Conservation (phyloP, 2,113 vertebrate genomes). For the Lepidothrix coronata region DNA sequence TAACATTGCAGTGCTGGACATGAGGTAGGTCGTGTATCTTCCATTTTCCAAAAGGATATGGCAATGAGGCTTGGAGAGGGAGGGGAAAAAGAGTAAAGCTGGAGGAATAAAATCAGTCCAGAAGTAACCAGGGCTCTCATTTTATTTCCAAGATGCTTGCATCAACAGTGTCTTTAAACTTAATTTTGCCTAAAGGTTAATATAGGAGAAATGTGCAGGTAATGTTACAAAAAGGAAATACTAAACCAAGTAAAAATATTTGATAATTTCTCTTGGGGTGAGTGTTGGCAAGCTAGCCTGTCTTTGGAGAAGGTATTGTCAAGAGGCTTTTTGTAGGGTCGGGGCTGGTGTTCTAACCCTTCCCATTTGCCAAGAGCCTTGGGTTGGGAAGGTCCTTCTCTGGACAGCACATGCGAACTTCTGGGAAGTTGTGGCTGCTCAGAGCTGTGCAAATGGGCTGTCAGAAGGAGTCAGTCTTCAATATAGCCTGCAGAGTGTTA, state of each 20-base stretch:
- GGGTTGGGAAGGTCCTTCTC: background rate
- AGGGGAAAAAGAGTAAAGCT: background rate
- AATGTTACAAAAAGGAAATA: background rate
- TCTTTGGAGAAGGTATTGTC: background rate
- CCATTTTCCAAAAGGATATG: background rate
- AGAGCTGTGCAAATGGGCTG: background rate
- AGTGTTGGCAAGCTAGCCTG: background rate
- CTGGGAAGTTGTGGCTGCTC: background rate
- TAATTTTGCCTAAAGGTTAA: background rate
- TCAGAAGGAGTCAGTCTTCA: background rate
- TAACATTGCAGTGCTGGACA: background rate
- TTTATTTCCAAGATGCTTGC: background rate
- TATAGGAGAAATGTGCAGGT: background rate
- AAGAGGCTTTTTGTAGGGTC: background rate
- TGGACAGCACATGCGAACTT: fast-evolving
- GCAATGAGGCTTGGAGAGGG: background rate
- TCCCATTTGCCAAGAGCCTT: background rate
- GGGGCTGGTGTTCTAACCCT: background rate
- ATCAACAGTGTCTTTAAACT: background rate
- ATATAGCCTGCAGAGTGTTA: background rate
- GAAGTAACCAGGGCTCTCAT: background rate
- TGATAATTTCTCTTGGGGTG: background rate
- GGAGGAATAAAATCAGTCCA: background rate
- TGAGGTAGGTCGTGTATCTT: background rate
- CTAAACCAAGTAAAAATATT: background rate